phyloP scores from a whole-genome alignment of 2,797 vertebrate species.

The Myotis vivesi region DNA sequence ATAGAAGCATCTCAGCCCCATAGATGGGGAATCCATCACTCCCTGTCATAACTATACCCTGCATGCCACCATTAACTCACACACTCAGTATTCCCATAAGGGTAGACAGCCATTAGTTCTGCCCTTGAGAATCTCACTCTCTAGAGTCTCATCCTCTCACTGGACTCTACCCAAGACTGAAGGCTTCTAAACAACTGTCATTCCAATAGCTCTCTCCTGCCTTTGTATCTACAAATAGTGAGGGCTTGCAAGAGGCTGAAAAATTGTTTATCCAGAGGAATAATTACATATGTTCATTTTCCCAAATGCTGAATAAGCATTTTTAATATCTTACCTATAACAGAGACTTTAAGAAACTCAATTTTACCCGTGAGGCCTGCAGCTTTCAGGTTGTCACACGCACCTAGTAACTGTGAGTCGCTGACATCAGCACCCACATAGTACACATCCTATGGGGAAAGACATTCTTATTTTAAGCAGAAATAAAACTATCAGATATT shows the following conservation, averaged over 20 bases:
- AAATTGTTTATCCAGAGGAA: not conserved
- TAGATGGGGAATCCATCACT: not conserved
- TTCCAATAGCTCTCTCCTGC: not conserved
- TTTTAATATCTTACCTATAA: slow-evolving; percentile 84
- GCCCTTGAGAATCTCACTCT: not conserved
- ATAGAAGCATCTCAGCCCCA: not conserved
- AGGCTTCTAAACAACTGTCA: not conserved
- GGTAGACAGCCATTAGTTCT: not conserved
- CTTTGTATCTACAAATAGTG: not conserved
- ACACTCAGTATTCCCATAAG: not conserved
- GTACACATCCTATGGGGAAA: slow-evolving; percentile 82
- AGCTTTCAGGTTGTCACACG: slow-evolving; percentile 87
- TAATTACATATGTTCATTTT: not conserved
- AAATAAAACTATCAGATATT: not conserved
- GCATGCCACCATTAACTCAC: not conserved
- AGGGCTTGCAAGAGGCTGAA: not conserved
- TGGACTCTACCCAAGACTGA: not conserved
- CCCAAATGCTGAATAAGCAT: not conserved
- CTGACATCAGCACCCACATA: slow-evolving; percentile 91
- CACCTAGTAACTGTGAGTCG: slow-evolving; percentile 88
- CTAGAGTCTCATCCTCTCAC: not conserved
- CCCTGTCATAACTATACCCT: not conserved
- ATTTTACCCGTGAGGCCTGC: slow-evolving; percentile 86
- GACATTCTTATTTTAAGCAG: not conserved
- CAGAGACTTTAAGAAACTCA: slow-evolving; percentile 89